Conservation (phyloP, 2,797 vertebrate genomes). For the Pantherophis vulpinus region DNA sequence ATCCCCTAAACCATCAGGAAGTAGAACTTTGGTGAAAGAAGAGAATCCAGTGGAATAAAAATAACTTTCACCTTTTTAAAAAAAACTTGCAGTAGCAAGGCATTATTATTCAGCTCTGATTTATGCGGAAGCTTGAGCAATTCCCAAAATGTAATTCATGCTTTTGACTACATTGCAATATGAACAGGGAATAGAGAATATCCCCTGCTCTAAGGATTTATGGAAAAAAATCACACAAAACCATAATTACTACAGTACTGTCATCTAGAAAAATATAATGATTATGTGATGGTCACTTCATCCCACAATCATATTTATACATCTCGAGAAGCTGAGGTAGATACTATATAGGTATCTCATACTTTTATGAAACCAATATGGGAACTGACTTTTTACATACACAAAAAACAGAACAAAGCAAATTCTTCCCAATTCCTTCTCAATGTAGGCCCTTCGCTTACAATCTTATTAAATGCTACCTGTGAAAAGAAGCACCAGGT, state of each 20-base stretch:
- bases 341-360: neutral
- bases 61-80: neutral
- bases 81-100: neutral
- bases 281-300: neutral
- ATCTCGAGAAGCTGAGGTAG: neutral
- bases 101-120: neutral
- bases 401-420: neutral
- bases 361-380: neutral
- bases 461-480: neutral
- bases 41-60: neutral
- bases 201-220: neutral
- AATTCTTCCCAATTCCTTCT: neutral
- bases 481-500: neutral
- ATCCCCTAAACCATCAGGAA: neutral
- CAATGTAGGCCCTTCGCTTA: neutral
- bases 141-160: neutral
- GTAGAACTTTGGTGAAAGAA: neutral
- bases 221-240: neutral
- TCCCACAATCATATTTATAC: neutral
- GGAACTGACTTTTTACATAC: neutral
- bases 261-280: neutral
- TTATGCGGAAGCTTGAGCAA: neutral
- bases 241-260: neutral
- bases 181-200: neutral
- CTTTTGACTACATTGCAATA: neutral